These are phyloP conservation scores for Dromococcyx pavoninus DNA, from an alignment of 2,797 vertebrate species.

Conservation along the genomic window DNA sequence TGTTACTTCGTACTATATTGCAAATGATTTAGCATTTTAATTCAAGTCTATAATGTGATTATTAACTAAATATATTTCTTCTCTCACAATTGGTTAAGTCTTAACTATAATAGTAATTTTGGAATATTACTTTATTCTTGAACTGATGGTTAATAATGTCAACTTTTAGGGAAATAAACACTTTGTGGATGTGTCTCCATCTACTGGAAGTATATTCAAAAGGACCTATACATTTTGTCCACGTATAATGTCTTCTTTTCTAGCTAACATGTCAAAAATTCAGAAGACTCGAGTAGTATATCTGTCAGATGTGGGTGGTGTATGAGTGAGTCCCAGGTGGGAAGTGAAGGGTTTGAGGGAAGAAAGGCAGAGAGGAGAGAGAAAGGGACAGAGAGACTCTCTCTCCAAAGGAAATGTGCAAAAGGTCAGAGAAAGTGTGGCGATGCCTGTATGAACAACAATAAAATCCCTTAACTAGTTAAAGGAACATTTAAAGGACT, in stretches of 20 bases:
- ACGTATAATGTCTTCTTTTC: background rate
- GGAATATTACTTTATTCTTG: background rate
- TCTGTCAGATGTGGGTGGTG: background rate
- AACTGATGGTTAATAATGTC: background rate
- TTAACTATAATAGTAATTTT: background rate
- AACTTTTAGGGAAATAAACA: constrained; percentile 15
- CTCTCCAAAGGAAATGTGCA: background rate
- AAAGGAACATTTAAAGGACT: constrained; percentile 49
- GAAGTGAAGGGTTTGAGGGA: background rate
- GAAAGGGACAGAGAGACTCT: background rate
- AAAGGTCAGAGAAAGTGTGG: constrained; percentile 21
- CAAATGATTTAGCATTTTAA: constrained; percentile 23
- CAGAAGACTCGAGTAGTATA: background rate
- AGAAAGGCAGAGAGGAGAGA: background rate
- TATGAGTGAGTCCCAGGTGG: background rate
- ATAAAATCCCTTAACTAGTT: constrained; percentile 35
- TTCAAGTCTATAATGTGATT: background rate
- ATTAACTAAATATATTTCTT: background rate
- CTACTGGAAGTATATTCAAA: constrained; percentile 45
- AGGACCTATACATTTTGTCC: background rate
- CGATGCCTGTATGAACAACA: background rate
- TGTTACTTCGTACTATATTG: background rate
- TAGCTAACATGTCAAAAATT: background rate
- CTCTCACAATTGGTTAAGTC: background rate
- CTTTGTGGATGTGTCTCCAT: constrained; percentile 56